Evolutionary conservation across 2,113 vertebrate species (phyloP), one percentile per base, ranked within the genome.

Genomic region (Nannobrachium achirus): DNA sequence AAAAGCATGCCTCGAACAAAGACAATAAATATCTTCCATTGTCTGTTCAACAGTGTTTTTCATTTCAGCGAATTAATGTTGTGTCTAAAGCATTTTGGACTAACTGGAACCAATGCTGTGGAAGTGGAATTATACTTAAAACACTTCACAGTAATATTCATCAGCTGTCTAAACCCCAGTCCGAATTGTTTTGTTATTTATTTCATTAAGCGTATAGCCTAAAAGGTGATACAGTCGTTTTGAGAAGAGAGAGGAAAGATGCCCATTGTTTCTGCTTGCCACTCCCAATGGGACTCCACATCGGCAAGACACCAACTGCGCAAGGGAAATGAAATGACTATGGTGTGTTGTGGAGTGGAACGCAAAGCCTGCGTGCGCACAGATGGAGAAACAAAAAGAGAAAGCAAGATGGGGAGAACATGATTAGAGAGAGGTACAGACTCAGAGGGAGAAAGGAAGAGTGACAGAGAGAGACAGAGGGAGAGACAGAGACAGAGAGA

Each of bases 271-370:
- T 85, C 20, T 53, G 63, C 76, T 62, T 74, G 77, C 55, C 78
- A 65, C 79, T 88, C 85, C 83, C 85, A 72, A 25, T 80, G 82
- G 85, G 78, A 79, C 80, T 74, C 76, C 50, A 64, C 78, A 79
- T 78, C 53, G 60, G 75, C 75, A 48, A 72, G 72, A 76, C 69
- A 81, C 85, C 77, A 75, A 85, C 85, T 84, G 85, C 76, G 72
- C 73, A 67, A 82, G 77, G 75, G 81, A 82, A 82, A 81, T 73
- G 66, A 86, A 84, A 84, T 84, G 89, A 84, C 83, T 86, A 73
- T 59, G 61, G 80, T 85, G 85, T 81, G 85, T 85, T 80, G 81
- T 86, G 86, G 86, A 83, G 85, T 83, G 86, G 83, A 89, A 85
- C 76, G 51, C 75, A n/a, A 66, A 74, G 86, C 69, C 78, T 80